Base-by-base conservation (phyloP, 2,888 invertebrate species). In the Drosophila anomelani region DNA sequence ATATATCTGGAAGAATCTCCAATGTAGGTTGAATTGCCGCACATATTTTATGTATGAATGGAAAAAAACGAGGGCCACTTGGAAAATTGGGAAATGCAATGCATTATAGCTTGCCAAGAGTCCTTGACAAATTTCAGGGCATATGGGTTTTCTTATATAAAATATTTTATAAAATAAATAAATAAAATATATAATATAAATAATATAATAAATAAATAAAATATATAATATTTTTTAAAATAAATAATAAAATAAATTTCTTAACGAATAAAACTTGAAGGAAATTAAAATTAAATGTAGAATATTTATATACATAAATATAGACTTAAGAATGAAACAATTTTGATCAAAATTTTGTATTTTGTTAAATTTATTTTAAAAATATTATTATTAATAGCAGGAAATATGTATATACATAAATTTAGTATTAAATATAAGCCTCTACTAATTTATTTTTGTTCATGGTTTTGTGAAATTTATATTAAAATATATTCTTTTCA, bases 71-170 rank as follows among this genome's bases (percentile, higher is more conserved):
- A 56, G 67, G 74, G 77, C 83, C 85, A 80, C 76, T 79, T 83
- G 77, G 58, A 82, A 82, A 85, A 83, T 82, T 85, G 82, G 81
- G 59, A 82, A 77, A 77, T 75, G 75, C 76, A 82, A 82, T 85
- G 79, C 75, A 77, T 82, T 81, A 85, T 70, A 49, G 63, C 70
- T n/a, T 41, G 23, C 23, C 15, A 39, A 44, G 44, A 56, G 23
- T 55, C 29, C 53, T 53, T 10, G 3, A 17, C 0, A 0, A 1
- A 0, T 13, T 2, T 3, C 0, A 6, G 9, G 12, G 20, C 17
- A 44, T 20, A 7, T 32, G 5, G 8, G 20, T 20, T 34, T 32
- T 41, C 41, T 17, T n/a, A n/a, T n/a, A n/a, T n/a, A n/a, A n/a
- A n/a, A 23, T 23, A 4, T 23, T 9, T 8, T 4, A n/a, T n/a